Percentiles rank a stretch among this genome's conserved stretches.
phyloP scores from a whole-genome alignment of 2,888 invertebrate species.

The Ochlodes sylvanus region DNA sequence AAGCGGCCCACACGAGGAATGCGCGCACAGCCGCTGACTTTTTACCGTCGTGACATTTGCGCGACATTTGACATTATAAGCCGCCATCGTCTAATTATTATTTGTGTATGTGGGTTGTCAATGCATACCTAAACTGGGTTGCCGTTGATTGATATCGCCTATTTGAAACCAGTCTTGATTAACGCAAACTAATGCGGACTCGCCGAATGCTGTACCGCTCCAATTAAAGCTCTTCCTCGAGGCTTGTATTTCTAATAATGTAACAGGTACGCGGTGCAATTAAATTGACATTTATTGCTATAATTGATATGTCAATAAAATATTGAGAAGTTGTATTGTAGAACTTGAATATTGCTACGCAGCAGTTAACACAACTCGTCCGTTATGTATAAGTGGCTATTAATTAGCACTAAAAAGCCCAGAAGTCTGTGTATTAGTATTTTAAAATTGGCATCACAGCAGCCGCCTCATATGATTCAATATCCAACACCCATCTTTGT shows the following conservation, averaged over 20 bases:
- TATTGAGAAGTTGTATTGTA: constrained; percentile 15
- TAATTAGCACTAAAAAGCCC: background rate
- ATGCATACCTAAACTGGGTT: constrained; percentile 66
- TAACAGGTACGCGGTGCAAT: constrained; percentile 10
- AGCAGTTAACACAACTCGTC: background rate
- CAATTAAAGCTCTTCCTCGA: constrained; percentile 71
- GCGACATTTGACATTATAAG: constrained; percentile 79
- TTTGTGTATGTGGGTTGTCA: constrained; percentile 76
- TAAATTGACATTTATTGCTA: constrained; percentile 27
- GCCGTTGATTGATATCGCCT: constrained; percentile 62
- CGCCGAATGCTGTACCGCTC: constrained; percentile 65
- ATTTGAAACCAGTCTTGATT: constrained; percentile 66
- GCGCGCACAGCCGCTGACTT: constrained; percentile 63
- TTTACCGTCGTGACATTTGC: constrained; percentile 74
- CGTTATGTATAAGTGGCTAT: background rate
- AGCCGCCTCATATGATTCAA: no score
- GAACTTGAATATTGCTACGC: background rate
- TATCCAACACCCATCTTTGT: no score
- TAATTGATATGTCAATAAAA: constrained; percentile 27
- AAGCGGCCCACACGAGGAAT: constrained; percentile 45
- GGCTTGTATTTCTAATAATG: constrained; percentile 39
- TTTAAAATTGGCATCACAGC: no score
- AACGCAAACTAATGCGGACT: constrained; percentile 65
- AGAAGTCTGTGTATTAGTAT: no score
- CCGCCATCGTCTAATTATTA: constrained; percentile 76